These are phyloP conservation scores for Momotus momota DNA, from an alignment of 2,797 vertebrate genomes.

Conservation along the genomic window DNA sequence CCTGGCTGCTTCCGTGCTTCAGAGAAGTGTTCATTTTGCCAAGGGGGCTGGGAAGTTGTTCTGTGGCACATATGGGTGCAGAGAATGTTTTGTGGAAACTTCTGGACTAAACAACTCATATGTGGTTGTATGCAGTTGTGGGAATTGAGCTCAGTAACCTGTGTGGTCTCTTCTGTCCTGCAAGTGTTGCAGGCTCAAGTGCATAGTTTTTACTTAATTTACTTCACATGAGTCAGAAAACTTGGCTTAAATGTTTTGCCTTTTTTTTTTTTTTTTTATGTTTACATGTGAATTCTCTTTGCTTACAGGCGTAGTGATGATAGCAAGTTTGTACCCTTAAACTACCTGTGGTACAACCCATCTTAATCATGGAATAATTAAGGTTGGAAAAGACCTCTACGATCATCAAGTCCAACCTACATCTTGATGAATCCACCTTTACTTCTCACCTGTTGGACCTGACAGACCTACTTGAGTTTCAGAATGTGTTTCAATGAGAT, in stretches of 20 bases:
- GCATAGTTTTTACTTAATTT: not conserved
- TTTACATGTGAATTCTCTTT: not conserved
- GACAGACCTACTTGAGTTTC: not conserved
- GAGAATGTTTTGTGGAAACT: not conserved
- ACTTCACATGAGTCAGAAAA: not conserved
- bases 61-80: not conserved
- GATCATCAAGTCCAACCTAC: too few species aligned
- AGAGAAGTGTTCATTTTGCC: rapidly evolving
- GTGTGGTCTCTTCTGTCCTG: not conserved
- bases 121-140: not conserved
- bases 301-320: rapidly evolving
- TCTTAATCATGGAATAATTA: not conserved
- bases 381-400: too few species aligned
- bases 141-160: not conserved
- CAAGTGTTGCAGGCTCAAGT: not conserved
- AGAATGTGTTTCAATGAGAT: not conserved
- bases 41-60: not conserved
- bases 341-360: not conserved
- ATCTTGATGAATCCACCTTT: not conserved
- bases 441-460: not conserved
- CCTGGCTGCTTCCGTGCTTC: not conserved
- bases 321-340: not conserved
- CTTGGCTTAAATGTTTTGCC: not conserved
- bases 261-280: not conserved
- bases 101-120: not conserved